Evolutionary conservation across 1,140 invertebrate genomes (phyloP).

Genomic region (Sarcophaga bullata): DNA sequence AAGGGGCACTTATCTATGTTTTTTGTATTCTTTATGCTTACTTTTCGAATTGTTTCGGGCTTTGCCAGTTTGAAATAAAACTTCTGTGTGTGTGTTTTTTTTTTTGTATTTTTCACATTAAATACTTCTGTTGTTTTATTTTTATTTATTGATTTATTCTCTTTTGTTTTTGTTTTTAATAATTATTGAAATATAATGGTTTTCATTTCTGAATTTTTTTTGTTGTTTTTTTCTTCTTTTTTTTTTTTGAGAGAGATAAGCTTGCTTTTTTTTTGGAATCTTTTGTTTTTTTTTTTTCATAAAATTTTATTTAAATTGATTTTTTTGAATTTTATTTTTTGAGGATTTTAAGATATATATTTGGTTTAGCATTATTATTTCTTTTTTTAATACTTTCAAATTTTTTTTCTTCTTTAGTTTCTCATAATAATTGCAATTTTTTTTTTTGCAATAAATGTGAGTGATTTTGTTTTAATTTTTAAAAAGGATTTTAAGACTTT

Average conservation of each 20-base stretch:
- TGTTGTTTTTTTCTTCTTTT: no score
- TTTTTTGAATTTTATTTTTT: conserved; percentile 7
- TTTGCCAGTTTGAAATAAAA: conserved; percentile 20
- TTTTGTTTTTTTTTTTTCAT: conserved; percentile 32
- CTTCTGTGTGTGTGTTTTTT: neutral
- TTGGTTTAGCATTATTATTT: neutral
- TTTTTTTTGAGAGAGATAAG: conserved; percentile 29
- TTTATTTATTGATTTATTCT: neutral
- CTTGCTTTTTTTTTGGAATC: conserved; percentile 32
- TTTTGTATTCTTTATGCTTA: conserved; percentile 3
- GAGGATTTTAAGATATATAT: conserved; percentile 21
- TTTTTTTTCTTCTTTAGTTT: conserved; percentile 22
- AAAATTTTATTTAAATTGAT: conserved; percentile 23
- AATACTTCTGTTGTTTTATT: conserved; percentile 26
- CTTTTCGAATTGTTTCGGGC: conserved; percentile 27
- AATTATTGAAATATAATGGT: conserved; percentile 44
- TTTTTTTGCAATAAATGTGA: conserved; percentile 2
- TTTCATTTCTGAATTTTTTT: neutral
- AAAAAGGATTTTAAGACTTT: neutral
- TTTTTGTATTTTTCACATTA: conserved; percentile 40
- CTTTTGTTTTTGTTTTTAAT: conserved; percentile 31
- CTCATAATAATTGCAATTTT: conserved; percentile 14
- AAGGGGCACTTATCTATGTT: no score
- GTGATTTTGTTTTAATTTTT: conserved; percentile 17
- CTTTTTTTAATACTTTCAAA: conserved; percentile 30